Base-by-base conservation (phyloP, 2,113 vertebrate genomes). In the Hippopotamus amphibius region DNA sequence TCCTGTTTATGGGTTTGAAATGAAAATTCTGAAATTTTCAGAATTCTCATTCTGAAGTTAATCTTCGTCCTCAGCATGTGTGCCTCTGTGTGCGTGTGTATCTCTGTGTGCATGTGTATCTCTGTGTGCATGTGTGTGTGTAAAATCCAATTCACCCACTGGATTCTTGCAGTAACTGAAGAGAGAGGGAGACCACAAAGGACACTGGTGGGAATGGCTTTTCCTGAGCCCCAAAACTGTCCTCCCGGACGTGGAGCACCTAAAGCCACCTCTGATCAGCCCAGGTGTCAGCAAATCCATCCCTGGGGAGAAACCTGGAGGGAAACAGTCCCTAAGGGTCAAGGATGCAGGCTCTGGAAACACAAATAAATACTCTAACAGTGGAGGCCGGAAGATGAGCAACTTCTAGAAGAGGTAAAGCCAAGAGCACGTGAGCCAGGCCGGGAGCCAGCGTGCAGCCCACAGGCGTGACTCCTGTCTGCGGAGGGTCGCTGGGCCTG, bases 221-320 rank as follows among this genome's bases (percentile, higher is more conserved):
- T 24, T 71, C 43, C 61, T 17, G 13, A 68, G 26, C 22, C n/a
- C 46, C 81, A 33, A 57, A 63, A 30, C 57, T 30, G 1, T 19
- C 41, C 19, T 46, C n/a, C 37, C 12, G 2, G 30, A 15, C 19
- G 10, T 1, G 4, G 63, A 6, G 2, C 1, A 0, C 16, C 21
- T 12, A 7, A 33, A 28, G 14, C 10, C 21, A 6, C 3, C 30
- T 28, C 79, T 10, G 28, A 76, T 1, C 1, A 1, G 43, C 55
- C 10, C 10, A 16, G 12, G 21, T 11, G 22, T 14, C 7, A 0
- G 46, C 43, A 74, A 24, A 55, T 7, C 37, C 0, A 21, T 37
- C 22, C 48, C 16, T 59, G 12, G 33, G 28, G 17, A 74, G 26
- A 57, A 41, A 57, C 7, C 1, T 41, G 8, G 17, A 80, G 17